Evolutionary conservation across 2,888 invertebrate species (phyloP), one percentile per base, ranked within the genome.

Genomic region (Troilus luridus): DNA sequence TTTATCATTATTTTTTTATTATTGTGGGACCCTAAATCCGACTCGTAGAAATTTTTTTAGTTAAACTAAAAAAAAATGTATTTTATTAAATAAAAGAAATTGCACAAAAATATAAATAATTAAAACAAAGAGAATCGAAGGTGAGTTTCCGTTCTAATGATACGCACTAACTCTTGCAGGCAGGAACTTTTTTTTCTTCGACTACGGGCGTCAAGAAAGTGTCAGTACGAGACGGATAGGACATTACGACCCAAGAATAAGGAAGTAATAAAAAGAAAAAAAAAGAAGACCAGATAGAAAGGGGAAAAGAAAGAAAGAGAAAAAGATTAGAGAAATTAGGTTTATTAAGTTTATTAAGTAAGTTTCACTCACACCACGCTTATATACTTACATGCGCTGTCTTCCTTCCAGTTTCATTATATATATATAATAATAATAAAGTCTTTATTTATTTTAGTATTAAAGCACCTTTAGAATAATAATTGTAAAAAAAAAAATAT

Each of bases 221-320:
- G 72, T 77, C 72, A 41, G 72, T 41, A 8, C 8, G 72, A 19
- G 72, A 77, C 72, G 72, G 12, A 77, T 77, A 14, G 27, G 72
- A 77, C 72, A 41, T 77, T 77, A 77, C 72, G 72, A 19, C 5
- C 41, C 24, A 41, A 77, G 72, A 77, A 77, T 77, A 77, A 77
- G 72, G 56, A 85, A 85, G 85, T 56, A 56, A 85, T 85, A 85
- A 85, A 85, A 56, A 54, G 56, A 81, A 81, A 56, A 85, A 85
- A 85, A 85, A n/a, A 58, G 85, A 85, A 54, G 56, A 85, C 56
- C 56, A 12, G n/a, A 21, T 77, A 77, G 72, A 77, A 77, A 77
- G 72, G 72, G 72, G 72, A 77, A 77, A 8, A 67, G 67, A 67
- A 67, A 81, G 81, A 81, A 81, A 58, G 85, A 85, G 85, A 85